Evolutionary conservation across 2,113 vertebrate species (phyloP).

Genomic region (Grus americana): DNA sequence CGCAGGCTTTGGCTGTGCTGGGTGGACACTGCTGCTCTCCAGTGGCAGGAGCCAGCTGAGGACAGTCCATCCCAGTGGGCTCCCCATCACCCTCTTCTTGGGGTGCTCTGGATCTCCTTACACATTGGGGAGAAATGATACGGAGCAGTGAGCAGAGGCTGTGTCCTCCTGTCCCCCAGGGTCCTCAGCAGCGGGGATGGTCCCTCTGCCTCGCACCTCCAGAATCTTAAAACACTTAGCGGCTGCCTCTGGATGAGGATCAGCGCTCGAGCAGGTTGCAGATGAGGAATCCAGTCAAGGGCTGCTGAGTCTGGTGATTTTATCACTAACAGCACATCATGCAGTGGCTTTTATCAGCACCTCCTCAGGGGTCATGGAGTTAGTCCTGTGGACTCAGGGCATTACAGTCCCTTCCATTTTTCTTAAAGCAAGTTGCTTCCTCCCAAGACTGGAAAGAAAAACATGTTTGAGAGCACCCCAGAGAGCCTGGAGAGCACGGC

Average conservation of each 20-base stretch:
- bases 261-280: not conserved
- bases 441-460: not conserved
- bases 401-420: not conserved
- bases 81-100: not conserved
- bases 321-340: not conserved
- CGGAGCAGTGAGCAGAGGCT: not conserved
- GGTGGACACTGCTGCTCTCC: not conserved
- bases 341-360: not conserved
- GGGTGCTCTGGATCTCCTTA: not conserved
- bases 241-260: not conserved
- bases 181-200: not conserved
- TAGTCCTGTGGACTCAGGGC: not conserved
- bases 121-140: accelerated
- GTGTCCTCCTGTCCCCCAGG: not conserved
- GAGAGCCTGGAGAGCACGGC: not conserved
- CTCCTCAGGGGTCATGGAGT: not conserved
- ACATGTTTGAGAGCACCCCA: not conserved
- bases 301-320: not conserved
- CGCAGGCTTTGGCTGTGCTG: not conserved
- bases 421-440: not conserved
- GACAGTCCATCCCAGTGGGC: not conserved
- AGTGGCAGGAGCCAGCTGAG: not conserved
- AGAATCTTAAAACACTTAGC: not conserved
- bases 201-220: not conserved
- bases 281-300: not conserved